These are phyloP conservation scores for Drosophila neoperkinsi DNA, from an alignment of 2,888 invertebrate genomes.

Conservation along the genomic window DNA sequence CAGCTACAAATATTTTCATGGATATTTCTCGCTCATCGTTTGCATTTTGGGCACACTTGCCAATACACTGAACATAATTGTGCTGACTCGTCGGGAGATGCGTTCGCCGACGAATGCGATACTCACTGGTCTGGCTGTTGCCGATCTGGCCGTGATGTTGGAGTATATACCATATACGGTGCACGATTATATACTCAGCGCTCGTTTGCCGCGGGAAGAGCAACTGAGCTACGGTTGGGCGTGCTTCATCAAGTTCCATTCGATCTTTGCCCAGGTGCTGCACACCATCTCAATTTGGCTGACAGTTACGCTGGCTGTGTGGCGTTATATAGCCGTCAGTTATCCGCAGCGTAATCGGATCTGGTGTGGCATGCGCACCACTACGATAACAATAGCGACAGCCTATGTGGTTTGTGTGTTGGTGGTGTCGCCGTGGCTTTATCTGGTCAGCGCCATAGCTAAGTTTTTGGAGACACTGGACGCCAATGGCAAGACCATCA, in stretches of 20 bases:
- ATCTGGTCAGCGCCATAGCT: constrained; percentile 91
- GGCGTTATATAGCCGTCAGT: constrained; percentile 95
- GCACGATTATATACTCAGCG: constrained; percentile 90
- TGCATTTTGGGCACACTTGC: constrained; percentile 96
- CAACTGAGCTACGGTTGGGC: constrained; percentile 91
- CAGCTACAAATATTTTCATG: constrained; percentile 91
- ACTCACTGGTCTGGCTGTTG: constrained; percentile 94
- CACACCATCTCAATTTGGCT: constrained; percentile 97
- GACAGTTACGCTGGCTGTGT: constrained; percentile 96
- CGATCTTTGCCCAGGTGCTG: constrained; percentile 94
- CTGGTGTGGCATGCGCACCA: constrained; percentile 93
- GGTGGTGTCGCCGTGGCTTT: constrained; percentile 89
- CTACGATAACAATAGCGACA: constrained; percentile 90
- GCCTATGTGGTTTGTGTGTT: constrained; percentile 94
- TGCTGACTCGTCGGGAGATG: constrained; percentile 96
- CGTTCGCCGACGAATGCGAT: constrained; percentile 96
- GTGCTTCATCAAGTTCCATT: constrained; percentile 94
- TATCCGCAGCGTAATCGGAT: constrained; percentile 92
- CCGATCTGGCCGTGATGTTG: constrained; percentile 97
- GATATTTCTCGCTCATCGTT: constrained; percentile 93
- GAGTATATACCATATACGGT: constrained; percentile 96
- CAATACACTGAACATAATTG: constrained; percentile 96
- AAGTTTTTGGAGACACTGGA: constrained; percentile 86
- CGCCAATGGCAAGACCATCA: constrained; percentile 78
- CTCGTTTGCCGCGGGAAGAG: constrained; percentile 85